A percentile compares a stretch with the other conserved stretches of the same genome.
These are phyloP conservation scores for Ceyx melanurus DNA, from an alignment of 2,113 vertebrate species.

Conservation along the genomic window DNA sequence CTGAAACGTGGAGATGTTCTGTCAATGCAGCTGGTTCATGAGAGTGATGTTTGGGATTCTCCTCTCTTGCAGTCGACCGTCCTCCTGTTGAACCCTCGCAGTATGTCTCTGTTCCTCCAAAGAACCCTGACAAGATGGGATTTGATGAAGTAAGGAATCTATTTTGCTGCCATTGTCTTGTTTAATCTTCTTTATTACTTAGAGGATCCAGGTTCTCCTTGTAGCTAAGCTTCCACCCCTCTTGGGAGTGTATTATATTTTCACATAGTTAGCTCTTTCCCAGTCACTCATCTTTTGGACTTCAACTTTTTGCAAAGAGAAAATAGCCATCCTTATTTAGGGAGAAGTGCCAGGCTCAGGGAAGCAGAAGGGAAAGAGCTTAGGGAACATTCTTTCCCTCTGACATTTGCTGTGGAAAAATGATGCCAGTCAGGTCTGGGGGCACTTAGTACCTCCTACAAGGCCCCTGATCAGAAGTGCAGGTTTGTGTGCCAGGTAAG, in stretches of 20 bases:
- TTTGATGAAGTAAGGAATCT: conserved; percentile 87
- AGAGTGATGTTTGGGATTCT: not conserved
- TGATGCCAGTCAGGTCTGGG: not conserved
- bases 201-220: not conserved
- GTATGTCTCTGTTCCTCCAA: conserved; percentile 76
- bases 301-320: not conserved
- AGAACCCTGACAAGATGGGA: conserved; percentile 85
- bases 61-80: conserved; percentile 85
- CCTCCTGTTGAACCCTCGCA: conserved; percentile 85
- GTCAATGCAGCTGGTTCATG: not conserved
- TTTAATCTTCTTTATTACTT: not conserved
- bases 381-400: fast-evolving
- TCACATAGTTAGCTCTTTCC: not conserved
- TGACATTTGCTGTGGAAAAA: not conserved
- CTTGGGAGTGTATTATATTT: not conserved
- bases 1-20: fast-evolving
- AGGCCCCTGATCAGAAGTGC: not conserved
- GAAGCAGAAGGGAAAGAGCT: not conserved
- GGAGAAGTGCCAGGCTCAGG: not conserved
- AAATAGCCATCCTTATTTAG: not conserved
- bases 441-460: not conserved
- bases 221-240: not conserved
- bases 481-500: not conserved
- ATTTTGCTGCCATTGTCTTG: not conserved
- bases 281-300: not conserved